Evolutionary conservation across 1,140 invertebrate genomes (phyloP), one percentile per base, ranked within the genome.

Genomic region (Hycleus phaleratus): DNA sequence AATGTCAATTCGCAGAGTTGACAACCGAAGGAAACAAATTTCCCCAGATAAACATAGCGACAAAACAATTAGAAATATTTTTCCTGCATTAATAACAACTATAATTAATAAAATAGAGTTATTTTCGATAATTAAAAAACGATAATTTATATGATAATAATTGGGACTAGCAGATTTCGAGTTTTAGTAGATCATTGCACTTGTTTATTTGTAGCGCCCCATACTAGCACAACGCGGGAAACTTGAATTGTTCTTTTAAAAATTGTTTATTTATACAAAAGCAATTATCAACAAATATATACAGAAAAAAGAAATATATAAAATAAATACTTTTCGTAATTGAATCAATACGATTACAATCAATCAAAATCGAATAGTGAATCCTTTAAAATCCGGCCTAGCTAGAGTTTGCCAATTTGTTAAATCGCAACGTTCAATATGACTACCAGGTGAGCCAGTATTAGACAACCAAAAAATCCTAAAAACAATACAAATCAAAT

Each of bases 401-500:
- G 83, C 79, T 18, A 92, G 77, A 65, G 85, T 87, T 67, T 88
- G 84, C 81, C 86, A 88, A 72, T 93, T 92, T 45, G 80, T 81
- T 25, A 93, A 78, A 60, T 92, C 88, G 67, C 88, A 89, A 45
- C 82, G 82, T 59, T 93, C 84, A 57, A 95, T 91, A 74, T 88
- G 80, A 68, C 86, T 85, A 47, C 88, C 89, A 1, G 91, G 91
- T 59, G 89, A 90, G 18, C 92, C 91, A 7, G 85, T 87, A 32
- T 82, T 86, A 9, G 84, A 85, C 44, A 95, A 73, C 91, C 91
- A 95, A 47, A 85, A 75, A 32, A 89, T 76, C 86, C 91, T 94
- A 72, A 57, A 75, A 75, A 18, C 18, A 18, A 18, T 18, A 18
- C 18, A 79, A 73, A 49, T 4, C n/a, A 26, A 60, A 18, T 18